Base-by-base conservation (phyloP, 2,797 vertebrate species). In the Poecilia wingei region DNA sequence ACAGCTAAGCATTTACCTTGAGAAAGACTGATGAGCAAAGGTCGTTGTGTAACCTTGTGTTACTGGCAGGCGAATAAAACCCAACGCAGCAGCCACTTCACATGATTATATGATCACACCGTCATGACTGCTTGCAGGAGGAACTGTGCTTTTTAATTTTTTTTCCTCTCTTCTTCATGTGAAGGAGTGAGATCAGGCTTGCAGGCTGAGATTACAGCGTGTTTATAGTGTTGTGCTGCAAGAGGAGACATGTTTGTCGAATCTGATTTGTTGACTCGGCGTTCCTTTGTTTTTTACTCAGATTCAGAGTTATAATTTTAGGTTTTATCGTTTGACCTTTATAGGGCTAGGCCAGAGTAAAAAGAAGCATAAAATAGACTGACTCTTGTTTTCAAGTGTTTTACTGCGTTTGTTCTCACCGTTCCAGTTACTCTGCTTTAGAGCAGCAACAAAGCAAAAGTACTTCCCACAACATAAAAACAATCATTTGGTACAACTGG, bases 101-200 rank as follows among this genome's bases (percentile, higher is more conserved):
- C 81, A 66, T 89, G 91, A 90, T 79, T 83, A 72, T 28, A 82
- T 77, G 82, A 88, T 76, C 79, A 87, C 80, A 88, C 79, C 57
- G 41, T 49, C 78, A 66, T 85, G 86, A 90, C 83, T 79, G 73
- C 72, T 69, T 28, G 73, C 41, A 69, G 49, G 61, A 76, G 71
- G 51, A 51, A 51, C 0, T 66, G 9, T 46, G 66, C 41, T 75
- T 49, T 31, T 72, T 14, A 55, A 64, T 36, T 4, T 28, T 53
- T 43, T 31, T 18, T 1, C 20, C 53, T 36, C 28, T 22, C 36
- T 49, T 64, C 51, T 31, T 75, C 22, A 55, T 72, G 18, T 39
- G 22, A 28, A 71, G 6, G 6, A 51, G 36, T 43, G 79, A 74
- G 76, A 74, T 86, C 79, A 78, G 55, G 72, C 77, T 79, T 69